Percentiles rank a stretch among this genome's conserved stretches.
phyloP scores from a whole-genome alignment of 2,113 vertebrate species.

The Epinephelus fuscoguttatus region DNA sequence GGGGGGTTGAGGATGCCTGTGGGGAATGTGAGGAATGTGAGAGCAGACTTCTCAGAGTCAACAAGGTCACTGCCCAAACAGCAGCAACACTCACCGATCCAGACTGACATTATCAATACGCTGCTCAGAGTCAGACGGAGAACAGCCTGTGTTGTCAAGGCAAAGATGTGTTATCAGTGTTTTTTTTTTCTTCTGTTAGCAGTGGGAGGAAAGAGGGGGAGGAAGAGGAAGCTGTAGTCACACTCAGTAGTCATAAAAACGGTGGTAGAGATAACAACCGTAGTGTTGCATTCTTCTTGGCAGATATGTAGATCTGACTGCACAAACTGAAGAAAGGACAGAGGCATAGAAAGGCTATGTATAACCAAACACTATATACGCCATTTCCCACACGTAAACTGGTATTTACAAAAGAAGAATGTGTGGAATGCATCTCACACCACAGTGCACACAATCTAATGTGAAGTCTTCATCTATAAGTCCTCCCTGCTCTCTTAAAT shows the following conservation, averaged over 20 bases:
- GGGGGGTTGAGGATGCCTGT: neutral
- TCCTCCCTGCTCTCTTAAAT: too few species aligned
- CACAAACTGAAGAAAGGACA: too few species aligned
- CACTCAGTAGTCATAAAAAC: neutral
- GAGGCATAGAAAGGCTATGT: too few species aligned
- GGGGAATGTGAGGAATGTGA: slow-evolving; percentile 2
- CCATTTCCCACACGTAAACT: too few species aligned
- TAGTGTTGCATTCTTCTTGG: neutral
- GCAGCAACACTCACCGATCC: neutral
- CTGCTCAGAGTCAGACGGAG: neutral
- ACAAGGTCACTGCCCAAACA: neutral
- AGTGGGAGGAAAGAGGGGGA: neutral
- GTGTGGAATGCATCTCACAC: too few species aligned
- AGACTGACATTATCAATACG: neutral
- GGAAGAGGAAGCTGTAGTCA: neutral
- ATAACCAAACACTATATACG: too few species aligned
- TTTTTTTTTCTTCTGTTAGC: neutral
- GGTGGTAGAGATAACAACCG: neutral
- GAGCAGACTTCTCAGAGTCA: slow-evolving; percentile 1
- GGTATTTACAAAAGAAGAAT: too few species aligned
- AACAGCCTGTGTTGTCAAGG: neutral
- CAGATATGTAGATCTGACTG: too few species aligned
- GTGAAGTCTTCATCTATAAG: too few species aligned
- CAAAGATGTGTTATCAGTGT: neutral
- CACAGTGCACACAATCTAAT: too few species aligned